These are phyloP conservation scores for Apodemus speciosus DNA, from an alignment of 2,113 vertebrate species.

Conservation along the genomic window DNA sequence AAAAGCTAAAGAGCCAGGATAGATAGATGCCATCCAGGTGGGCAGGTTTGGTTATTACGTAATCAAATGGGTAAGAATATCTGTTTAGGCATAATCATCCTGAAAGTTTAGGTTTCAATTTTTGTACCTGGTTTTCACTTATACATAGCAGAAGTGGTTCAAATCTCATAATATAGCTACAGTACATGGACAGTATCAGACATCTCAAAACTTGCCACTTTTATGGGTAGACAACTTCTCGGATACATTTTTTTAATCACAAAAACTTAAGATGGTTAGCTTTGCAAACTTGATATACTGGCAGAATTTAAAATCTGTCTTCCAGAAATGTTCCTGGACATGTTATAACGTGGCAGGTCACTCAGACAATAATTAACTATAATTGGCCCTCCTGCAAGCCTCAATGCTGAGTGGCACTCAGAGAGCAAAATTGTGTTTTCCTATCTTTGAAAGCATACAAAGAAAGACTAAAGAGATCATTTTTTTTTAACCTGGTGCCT, in stretches of 20 bases:
- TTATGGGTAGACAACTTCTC: background rate
- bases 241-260: conserved; percentile 37
- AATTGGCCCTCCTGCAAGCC: conserved; percentile 59
- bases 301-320: conserved; percentile 56
- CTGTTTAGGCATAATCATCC: background rate
- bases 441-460: conserved; percentile 72
- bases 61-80: conserved; percentile 14
- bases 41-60: background rate
- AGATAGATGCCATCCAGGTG: background rate
- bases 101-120: background rate
- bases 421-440: conserved; percentile 61
- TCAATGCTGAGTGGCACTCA: conserved; percentile 37
- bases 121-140: background rate
- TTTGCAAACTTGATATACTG: conserved; percentile 17
- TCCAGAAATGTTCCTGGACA: conserved; percentile 49
- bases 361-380: conserved; percentile 69
- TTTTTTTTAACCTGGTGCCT: conserved; percentile 48
- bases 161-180: background rate
- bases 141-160: background rate
- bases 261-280: conserved; percentile 35
- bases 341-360: conserved; percentile 48
- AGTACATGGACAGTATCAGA: background rate
- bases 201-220: background rate
- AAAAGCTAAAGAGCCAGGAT: conserved; percentile 21
- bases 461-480: conserved; percentile 62